Evolutionary conservation across 1,140 invertebrate species (phyloP), one percentile per base, ranked within the genome.

Genomic region (Drosophila sproati): DNA sequence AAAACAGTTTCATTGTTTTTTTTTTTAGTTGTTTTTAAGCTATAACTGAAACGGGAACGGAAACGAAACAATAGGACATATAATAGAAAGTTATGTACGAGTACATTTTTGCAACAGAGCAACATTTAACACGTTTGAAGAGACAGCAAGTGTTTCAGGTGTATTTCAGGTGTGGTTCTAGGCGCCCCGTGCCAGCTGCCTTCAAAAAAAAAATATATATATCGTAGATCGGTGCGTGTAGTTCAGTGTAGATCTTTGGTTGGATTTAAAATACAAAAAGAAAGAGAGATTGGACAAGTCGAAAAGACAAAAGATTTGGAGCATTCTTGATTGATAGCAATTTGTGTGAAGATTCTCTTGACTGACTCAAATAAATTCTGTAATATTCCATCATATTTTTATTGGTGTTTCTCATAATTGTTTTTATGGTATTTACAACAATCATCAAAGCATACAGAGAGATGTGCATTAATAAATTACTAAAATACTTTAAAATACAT

Each of bases 401-500:
- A 59, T 74, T 57, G 59, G 64, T 48, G 52, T 63, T 57, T 43
- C 48, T 64, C 28, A 12, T 43, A 50, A 31, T 70, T 28, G 39
- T 52, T 60, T 63, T 59, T 52, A 35, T 63, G 35, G 35, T 87
- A 90, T 85, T 73, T 86, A 90, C 76, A 90, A 80, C 80, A 89
- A 71, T 78, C 63, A 78, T 61, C 81, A 71, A 82, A 66, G 77
- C 66, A 71, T 75, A 75, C 52, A 86, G 60, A 73, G 70, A 68
- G 61, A 59, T 70, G 87, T 74, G 82, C 68, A 68, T 63, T 68
- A 72, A 75, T 86, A 74, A 70, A 70, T 43, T 62, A 79, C 75
- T 91, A 82, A 66, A 91, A 86, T 86, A 91, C 81, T 90, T 82
- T 87, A 81, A 91, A 76, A 78, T 80, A 82, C 76, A 77, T 54